Evolutionary conservation across 2,888 invertebrate genomes (phyloP), one percentile per base, ranked within the genome.

Genomic region (Plemyria rubiginata): DNA sequence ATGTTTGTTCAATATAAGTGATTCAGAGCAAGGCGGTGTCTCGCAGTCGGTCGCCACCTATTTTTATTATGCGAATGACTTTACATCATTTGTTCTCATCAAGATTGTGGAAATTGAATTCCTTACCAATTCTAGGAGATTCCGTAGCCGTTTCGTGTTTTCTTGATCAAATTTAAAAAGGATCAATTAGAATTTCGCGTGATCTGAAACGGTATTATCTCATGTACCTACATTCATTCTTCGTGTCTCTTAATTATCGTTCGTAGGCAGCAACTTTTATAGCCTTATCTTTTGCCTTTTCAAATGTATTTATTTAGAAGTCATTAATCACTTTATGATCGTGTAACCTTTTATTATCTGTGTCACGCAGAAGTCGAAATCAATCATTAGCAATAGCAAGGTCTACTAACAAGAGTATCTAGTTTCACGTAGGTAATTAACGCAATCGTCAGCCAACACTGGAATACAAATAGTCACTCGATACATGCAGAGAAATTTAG

Each of bases 11-110:
- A 70, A 73, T 68, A 71, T 74, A 73, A 72, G 61, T 65, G 70
- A 85, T 84, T 82, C 73, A 84, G 86, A 86, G 79, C 85, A 77
- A 79, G 72, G 72, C 81, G 63, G 55, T 73, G 78, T 81, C 77
- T 73, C 70, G 72, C 36, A 22, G 36, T n/a, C 72, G 16, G 36
- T n/a, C 72, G 16, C 56, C 76, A 72, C 82, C 81, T 75, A 77
- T 75, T 74, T n/a, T n/a, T n/a, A n/a, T n/a, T 82, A 78, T 74
- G 78, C 80, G 74, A 78, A 75, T 76, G 70, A 73, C 75, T 78
- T 71, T 58, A 56, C 67, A 53, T 38, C 36, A 38, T 38, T 38
- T 0, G 11, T 8, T 28, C 66, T 72, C 40, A 58, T 40, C 38
- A 49, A 51, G 67, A 53, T 62, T 43, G 28, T 29, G 15, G 55